Conservation (phyloP, 1,140 invertebrate genomes). For the Drosophila cardini region DNA sequence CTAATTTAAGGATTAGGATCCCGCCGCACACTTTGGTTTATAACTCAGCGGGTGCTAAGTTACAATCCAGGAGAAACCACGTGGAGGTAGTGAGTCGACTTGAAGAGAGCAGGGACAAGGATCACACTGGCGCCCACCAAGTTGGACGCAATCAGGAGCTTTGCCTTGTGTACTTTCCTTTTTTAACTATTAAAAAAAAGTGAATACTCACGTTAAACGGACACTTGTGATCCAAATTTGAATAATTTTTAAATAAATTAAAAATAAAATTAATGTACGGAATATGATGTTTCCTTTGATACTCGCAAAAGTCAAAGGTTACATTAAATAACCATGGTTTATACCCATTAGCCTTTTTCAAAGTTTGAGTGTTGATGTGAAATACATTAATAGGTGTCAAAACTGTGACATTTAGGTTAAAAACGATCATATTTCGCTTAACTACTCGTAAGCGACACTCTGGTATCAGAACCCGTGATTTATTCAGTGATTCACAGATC, state of each 20-base stretch:
- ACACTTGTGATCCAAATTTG: background rate
- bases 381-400: background rate
- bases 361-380: background rate
- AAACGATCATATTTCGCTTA: background rate
- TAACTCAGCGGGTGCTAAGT: too few relatives aligned
- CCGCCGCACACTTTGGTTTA: too few relatives aligned
- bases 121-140: too few relatives aligned
- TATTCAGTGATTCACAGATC: background rate
- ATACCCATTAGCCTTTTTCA: slow-evolving; percentile 7
- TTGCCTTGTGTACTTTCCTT: too few relatives aligned
- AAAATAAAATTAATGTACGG: background rate
- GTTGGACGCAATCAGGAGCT: too few relatives aligned
- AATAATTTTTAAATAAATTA: background rate
- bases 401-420: background rate
- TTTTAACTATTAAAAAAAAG: too few relatives aligned
- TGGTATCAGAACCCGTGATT: background rate
- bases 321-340: background rate
- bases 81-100: too few relatives aligned
- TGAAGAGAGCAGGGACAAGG: too few relatives aligned
- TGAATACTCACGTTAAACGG: background rate
- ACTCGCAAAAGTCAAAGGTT: background rate
- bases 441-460: background rate
- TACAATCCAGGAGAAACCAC: too few relatives aligned
- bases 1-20: too few relatives aligned
- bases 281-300: background rate